Evolutionary conservation across 2,888 invertebrate species (phyloP).

Genomic region (Drosophila subquinaria): DNA sequence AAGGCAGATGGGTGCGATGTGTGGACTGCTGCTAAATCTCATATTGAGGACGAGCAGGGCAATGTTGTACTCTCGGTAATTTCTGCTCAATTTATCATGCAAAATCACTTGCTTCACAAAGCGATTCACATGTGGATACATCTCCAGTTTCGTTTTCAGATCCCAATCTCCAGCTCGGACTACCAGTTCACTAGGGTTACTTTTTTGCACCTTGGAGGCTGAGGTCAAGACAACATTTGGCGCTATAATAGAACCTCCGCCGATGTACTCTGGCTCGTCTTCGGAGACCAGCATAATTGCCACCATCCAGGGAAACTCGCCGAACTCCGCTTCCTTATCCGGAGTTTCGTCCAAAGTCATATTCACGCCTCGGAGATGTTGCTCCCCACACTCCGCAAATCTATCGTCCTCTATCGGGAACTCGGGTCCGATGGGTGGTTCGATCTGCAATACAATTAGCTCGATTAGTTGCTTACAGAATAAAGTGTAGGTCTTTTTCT

Average conservation of each 20-base stretch:
- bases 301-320: constrained; percentile 45
- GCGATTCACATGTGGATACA: constrained; percentile 4
- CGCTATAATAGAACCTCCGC: constrained; percentile 42
- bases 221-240: constrained; percentile 34
- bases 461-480: background rate
- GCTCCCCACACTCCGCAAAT: constrained; percentile 2
- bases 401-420: background rate
- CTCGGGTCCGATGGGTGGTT: background rate
- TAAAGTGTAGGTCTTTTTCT: background rate
- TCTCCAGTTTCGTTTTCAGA: background rate
- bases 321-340: constrained; percentile 16
- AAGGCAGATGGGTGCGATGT: constrained; percentile 42
- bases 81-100: background rate
- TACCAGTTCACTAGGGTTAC: background rate
- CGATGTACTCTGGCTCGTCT: background rate
- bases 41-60: constrained; percentile 41
- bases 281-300: constrained; percentile 8
- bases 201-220: background rate
- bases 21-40: background rate
- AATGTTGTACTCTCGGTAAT: constrained; percentile 12
- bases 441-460: background rate
- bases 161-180: constrained; percentile 56
- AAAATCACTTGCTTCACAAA: background rate
- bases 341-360: background rate
- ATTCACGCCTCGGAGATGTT: background rate